These are phyloP conservation scores for Laticauda laticaudata DNA, from an alignment of 2,113 vertebrate genomes.

Conservation along the genomic window DNA sequence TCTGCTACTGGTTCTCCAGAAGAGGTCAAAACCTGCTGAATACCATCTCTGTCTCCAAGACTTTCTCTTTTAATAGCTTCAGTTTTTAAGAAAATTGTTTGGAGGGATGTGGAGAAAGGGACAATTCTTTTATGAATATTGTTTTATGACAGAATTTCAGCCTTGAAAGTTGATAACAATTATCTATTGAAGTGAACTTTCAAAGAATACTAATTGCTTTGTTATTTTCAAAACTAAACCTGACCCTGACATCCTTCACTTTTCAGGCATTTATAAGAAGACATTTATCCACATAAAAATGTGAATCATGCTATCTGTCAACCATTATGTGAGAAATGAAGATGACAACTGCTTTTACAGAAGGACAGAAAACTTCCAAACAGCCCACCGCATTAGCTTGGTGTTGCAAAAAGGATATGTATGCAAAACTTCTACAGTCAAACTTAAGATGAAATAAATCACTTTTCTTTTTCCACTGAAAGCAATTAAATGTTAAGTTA, in stretches of 20 bases:
- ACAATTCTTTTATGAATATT: background rate
- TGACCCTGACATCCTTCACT: background rate
- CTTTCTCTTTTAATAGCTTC: slow-evolving; percentile 26
- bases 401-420: background rate
- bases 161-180: slow-evolving; percentile 37
- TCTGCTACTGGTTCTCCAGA: too few relatives aligned
- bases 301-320: slow-evolving; percentile 47
- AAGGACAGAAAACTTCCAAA: slow-evolving; percentile 14
- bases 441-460: too few relatives aligned
- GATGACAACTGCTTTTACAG: slow-evolving; percentile 36
- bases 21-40: too few relatives aligned
- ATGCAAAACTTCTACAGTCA: too few relatives aligned
- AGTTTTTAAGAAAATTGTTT: slow-evolving; percentile 34
- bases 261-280: background rate
- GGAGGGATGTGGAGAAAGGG: background rate
- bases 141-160: slow-evolving; percentile 22
- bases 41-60: background rate
- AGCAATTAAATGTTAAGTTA: too few relatives aligned
- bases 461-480: too few relatives aligned
- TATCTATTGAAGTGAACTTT: background rate
- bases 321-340: slow-evolving; percentile 35
- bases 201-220: background rate
- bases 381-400: background rate
- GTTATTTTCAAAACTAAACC: background rate
- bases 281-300: slow-evolving; percentile 46